Conservation (phyloP, 2,113 vertebrate genomes). For the Nicator chloris region DNA sequence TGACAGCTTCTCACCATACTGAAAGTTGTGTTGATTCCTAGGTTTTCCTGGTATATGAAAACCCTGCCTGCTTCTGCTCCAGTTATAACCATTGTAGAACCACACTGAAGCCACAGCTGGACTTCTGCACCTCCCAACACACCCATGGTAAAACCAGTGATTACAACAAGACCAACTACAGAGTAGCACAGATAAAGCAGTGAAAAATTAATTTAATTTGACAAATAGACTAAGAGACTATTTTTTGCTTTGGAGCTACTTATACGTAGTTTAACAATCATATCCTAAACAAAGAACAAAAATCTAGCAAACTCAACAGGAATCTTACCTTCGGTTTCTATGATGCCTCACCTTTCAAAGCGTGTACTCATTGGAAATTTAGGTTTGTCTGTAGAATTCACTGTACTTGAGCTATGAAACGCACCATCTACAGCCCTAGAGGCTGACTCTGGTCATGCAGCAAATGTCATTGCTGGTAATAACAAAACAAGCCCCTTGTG, state of each 20-base stretch:
- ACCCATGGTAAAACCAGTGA: background rate
- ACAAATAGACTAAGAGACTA: background rate
- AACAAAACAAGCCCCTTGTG: background rate
- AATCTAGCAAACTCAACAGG: background rate
- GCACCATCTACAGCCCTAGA: background rate
- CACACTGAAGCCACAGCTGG: background rate
- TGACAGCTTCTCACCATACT: background rate
- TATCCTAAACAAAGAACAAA: background rate
- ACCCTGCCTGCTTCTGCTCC: background rate
- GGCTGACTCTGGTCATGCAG: background rate
- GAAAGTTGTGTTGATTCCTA: background rate
- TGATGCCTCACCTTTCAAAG: background rate
- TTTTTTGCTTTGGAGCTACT: background rate
- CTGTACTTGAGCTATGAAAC: background rate
- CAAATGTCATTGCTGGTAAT: background rate
- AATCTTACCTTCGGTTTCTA: background rate
- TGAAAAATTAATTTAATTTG: background rate
- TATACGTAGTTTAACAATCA: background rate
- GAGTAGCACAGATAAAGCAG: background rate
- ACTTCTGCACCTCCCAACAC: background rate
- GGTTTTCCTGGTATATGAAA: background rate
- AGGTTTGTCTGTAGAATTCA: background rate
- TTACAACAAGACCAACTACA: background rate
- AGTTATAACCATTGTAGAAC: background rate
- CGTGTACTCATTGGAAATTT: accelerated